Conservation (phyloP, 2,888 invertebrate species). For the Plagodis dolabraria region DNA sequence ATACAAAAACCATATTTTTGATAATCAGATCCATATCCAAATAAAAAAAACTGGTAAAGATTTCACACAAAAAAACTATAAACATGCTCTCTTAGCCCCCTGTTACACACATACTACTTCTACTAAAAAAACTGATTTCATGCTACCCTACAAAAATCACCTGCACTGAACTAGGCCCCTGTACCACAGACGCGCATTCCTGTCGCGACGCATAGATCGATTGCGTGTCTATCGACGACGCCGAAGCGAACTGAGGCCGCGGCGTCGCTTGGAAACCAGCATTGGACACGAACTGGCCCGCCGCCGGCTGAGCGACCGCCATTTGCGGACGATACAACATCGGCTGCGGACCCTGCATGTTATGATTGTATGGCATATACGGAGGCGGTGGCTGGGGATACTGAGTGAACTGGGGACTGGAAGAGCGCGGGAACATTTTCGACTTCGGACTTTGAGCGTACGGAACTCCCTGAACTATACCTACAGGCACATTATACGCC, state of each 20-base stretch:
- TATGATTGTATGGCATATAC: constrained; percentile 55
- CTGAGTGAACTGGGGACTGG: constrained; percentile 53
- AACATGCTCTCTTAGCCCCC: constrained; percentile 41
- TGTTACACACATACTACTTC: constrained; percentile 36
- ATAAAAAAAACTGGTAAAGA: not conserved
- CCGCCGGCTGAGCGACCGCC: constrained; percentile 51
- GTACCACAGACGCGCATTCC: constrained; percentile 57
- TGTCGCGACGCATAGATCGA: constrained; percentile 57
- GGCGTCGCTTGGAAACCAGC: constrained; percentile 42
- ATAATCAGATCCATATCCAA: constrained; percentile 1
- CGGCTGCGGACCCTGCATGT: constrained; percentile 61
- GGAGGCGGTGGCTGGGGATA: constrained; percentile 54
- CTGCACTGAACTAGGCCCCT: constrained; percentile 49
- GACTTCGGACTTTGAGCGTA: constrained; percentile 60
- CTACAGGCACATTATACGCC: constrained; percentile 65
- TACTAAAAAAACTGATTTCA: constrained; percentile 18
- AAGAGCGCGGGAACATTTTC: constrained; percentile 54
- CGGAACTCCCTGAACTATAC: constrained; percentile 68
- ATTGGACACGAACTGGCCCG: constrained; percentile 47
- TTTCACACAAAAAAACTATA: constrained; percentile 13
- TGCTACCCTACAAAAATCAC: constrained; percentile 46
- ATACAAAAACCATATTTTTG: not conserved
- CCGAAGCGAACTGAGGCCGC: constrained; percentile 52
- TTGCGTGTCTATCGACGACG: constrained; percentile 43
- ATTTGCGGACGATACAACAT: constrained; percentile 63